phyloP scores from a whole-genome alignment of 2,113 vertebrate species.

The Ophthalmolycus amberensis region DNA sequence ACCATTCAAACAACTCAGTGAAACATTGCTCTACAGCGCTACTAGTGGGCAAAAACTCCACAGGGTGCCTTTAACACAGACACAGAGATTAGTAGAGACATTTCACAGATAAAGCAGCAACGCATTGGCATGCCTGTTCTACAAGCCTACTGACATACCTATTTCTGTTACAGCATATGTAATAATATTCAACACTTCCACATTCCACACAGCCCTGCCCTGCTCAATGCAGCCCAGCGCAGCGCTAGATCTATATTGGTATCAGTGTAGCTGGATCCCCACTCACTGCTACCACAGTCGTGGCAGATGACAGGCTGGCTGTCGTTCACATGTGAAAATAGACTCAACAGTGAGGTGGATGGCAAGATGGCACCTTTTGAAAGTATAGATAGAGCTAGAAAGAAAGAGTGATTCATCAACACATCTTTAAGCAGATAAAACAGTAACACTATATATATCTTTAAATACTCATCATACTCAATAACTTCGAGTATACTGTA shows the following conservation, averaged over 20 bases:
- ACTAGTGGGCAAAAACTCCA: constrained; percentile 21
- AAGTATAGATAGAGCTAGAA: constrained; percentile 30
- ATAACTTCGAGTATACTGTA: constrained; percentile 47
- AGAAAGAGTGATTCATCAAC: constrained; percentile 44
- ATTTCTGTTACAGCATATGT: constrained; percentile 34
- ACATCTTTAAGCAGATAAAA: constrained; percentile 51
- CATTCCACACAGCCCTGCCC: constrained; percentile 29
- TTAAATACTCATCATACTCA: constrained; percentile 62
- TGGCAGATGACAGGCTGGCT: constrained; percentile 24
- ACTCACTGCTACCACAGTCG: constrained; percentile 35
- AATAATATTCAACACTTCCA: constrained; percentile 40
- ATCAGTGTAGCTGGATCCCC: constrained; percentile 51
- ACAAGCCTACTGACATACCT: constrained; percentile 27
- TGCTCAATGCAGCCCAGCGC: constrained; percentile 52
- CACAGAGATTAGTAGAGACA: constrained; percentile 1
- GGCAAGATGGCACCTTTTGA: constrained; percentile 53
- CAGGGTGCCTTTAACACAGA: constrained; percentile 23
- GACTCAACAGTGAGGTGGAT: constrained; percentile 34
- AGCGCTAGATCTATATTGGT: constrained; percentile 14
- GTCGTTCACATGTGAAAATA: constrained; percentile 33
- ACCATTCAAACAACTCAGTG: neutral
- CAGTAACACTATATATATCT: constrained; percentile 47
- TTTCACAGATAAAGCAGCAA: constrained; percentile 30
- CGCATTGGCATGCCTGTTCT: constrained; percentile 46
- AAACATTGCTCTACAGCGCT: neutral